These are phyloP conservation scores for Drosophila repleta DNA, from an alignment of 1,140 invertebrate genomes.

Conservation along the genomic window DNA sequence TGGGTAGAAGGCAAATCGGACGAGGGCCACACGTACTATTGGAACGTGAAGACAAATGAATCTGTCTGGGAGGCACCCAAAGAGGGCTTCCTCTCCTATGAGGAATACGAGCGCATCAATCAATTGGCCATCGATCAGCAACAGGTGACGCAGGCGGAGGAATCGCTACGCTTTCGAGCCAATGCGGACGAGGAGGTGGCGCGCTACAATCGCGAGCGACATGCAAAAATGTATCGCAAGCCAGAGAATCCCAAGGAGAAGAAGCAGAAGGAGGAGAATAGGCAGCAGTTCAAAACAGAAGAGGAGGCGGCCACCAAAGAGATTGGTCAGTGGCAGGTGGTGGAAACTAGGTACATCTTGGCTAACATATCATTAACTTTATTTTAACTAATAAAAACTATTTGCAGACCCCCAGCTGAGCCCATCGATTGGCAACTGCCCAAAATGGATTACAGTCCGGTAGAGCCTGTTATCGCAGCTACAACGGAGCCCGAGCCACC, in stretches of 20 bases:
- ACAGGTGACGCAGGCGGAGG: constrained; percentile 80
- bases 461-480: constrained; percentile 65
- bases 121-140: constrained; percentile 85
- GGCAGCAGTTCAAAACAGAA: constrained; percentile 83
- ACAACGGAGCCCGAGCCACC: constrained; percentile 80
- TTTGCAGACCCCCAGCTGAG: constrained; percentile 63
- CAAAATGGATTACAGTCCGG: constrained; percentile 78
- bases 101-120: constrained; percentile 87
- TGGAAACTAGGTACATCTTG: constrained; percentile 85
- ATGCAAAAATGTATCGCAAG: constrained; percentile 56
- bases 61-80: constrained; percentile 87
- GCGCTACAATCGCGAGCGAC: constrained; percentile 84
- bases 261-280: constrained; percentile 84
- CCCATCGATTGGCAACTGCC: constrained; percentile 87
- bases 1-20: constrained; percentile 88
- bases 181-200: constrained; percentile 81
- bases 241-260: constrained; percentile 61
- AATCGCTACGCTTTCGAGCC: constrained; percentile 66
- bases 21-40: constrained; percentile 91
- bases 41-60: constrained; percentile 90
- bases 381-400: neutral
- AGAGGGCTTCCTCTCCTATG: constrained; percentile 87
- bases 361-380: neutral
- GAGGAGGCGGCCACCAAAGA: constrained; percentile 86
- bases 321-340: constrained; percentile 88